These are phyloP conservation scores for Caenorhabditis imperialis DNA, from an alignment of 2,888 invertebrate genomes.

Conservation along the genomic window DNA sequence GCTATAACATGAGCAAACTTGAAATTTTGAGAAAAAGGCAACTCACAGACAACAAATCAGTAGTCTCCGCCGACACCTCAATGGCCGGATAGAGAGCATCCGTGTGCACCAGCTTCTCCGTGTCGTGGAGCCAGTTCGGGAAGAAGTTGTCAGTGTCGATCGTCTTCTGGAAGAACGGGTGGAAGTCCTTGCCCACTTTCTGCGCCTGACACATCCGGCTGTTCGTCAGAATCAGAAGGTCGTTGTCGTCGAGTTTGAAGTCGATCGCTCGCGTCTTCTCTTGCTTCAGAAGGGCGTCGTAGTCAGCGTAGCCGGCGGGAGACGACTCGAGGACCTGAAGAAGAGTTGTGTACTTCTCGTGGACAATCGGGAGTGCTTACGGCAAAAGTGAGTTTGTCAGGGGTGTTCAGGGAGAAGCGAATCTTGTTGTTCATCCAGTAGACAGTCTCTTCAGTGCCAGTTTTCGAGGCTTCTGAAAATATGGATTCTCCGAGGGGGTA, in stretches of 20 bases:
- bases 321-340: not conserved
- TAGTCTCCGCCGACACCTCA: not conserved
- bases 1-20: not conserved
- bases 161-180: slow-evolving; percentile 13
- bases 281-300: not conserved
- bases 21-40: not conserved
- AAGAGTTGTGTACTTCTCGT: not conserved
- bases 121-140: slow-evolving; percentile 24
- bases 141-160: not conserved
- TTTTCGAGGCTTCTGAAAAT: no score
- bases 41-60: slow-evolving; percentile 19
- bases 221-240: slow-evolving; percentile 34
- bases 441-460: no score
- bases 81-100: slow-evolving; percentile 15
- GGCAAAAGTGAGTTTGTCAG: no score
- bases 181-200: slow-evolving; percentile 12
- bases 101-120: not conserved
- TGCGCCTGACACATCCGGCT: slow-evolving; percentile 41
- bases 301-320: slow-evolving; percentile 1
- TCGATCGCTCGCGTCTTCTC: not conserved
- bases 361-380: no score
- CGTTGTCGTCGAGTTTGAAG: not conserved
- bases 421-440: no score
- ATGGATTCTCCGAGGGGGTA: no score
- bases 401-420: no score